Evolutionary conservation across 2,797 vertebrate genomes (phyloP).

Genomic region (Poliocrania exsul): DNA sequence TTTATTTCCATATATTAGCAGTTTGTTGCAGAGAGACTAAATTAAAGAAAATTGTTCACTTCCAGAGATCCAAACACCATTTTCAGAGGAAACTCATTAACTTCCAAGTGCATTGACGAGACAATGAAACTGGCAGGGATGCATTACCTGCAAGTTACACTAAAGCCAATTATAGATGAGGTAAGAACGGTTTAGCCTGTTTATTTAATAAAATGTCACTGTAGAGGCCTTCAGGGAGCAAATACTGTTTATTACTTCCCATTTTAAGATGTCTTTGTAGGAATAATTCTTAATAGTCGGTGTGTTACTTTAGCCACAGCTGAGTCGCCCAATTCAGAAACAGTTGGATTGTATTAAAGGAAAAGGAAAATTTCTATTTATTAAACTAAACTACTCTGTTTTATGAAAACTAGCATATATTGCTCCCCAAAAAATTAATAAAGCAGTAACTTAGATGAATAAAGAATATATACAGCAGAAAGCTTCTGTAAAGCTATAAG

Average conservation of each 20-base stretch:
- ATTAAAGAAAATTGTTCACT: slow-evolving; percentile 44
- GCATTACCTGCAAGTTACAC: slow-evolving; percentile 97
- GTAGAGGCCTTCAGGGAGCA: neutral
- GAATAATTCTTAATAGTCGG: neutral
- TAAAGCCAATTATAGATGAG: slow-evolving; percentile 96
- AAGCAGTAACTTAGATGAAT: neutral
- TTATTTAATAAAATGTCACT: slow-evolving; percentile 10
- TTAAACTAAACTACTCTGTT: neutral
- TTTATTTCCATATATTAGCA: slow-evolving; percentile 6
- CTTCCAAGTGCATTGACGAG: slow-evolving; percentile 98
- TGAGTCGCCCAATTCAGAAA: neutral
- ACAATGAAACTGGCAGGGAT: slow-evolving; percentile 98
- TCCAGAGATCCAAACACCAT: slow-evolving; percentile 98
- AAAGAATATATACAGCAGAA: neutral
- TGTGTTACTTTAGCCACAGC: neutral
- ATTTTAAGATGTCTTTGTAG: neutral
- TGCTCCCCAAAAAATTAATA: neutral
- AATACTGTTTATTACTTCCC: neutral
- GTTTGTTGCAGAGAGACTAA: slow-evolving; percentile 14
- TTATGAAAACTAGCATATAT: neutral
- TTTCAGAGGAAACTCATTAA: slow-evolving; percentile 96
- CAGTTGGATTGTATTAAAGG: neutral
- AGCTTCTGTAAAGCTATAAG: neutral
- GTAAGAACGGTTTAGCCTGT: slow-evolving; percentile 71
- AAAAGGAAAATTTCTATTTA: neutral